phyloP scores from a whole-genome alignment of 2,113 vertebrate species.

The Formicarius rufipectus region DNA sequence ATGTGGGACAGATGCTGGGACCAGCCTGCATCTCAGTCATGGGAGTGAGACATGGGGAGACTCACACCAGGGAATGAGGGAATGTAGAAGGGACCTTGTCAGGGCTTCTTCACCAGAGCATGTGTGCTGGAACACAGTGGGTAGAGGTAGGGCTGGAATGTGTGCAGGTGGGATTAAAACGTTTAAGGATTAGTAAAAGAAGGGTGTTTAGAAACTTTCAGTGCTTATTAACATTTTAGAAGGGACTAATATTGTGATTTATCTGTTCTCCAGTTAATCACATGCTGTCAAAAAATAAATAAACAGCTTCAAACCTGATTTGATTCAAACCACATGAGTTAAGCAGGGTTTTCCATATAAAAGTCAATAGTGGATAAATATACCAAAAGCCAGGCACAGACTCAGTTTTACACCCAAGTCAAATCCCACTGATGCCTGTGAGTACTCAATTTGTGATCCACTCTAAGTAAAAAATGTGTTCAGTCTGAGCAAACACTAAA shows the following conservation, averaged over 20 bases:
- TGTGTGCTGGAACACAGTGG: accelerated
- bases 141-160: neutral
- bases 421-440: neutral
- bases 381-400: neutral
- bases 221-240: neutral
- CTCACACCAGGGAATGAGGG: no score
- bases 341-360: neutral
- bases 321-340: neutral
- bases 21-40: accelerated
- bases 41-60: neutral
- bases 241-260: neutral
- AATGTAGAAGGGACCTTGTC: neutral
- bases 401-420: neutral
- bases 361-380: neutral
- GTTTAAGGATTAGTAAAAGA: neutral
- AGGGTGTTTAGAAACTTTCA: neutral
- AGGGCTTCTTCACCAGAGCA: neutral
- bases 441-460: neutral
- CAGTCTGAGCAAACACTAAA: neutral
- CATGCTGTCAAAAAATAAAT: neutral
- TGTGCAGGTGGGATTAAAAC: neutral
- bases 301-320: neutral
- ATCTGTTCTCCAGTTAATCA: neutral
- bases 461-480: neutral
- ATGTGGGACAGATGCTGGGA: neutral